phyloP scores from a whole-genome alignment of 2,888 invertebrate species.

The Argynnis bischoffii region DNA sequence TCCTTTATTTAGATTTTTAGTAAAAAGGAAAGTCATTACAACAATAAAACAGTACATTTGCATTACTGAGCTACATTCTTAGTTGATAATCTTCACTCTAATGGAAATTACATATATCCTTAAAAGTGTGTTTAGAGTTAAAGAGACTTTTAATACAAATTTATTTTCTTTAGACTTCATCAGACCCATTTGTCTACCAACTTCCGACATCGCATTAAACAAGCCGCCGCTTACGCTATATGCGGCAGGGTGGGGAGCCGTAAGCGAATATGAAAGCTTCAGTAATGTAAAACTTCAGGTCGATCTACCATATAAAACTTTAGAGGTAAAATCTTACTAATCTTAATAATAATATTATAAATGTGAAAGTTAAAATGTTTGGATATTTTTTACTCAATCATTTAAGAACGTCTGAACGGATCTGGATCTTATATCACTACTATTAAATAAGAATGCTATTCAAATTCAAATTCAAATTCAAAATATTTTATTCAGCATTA shows the following conservation, averaged over 20 bases:
- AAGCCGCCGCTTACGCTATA: conserved; percentile 28
- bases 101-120: neutral
- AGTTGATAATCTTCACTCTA: too few relatives aligned
- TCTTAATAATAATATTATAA: neutral
- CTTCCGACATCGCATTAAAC: conserved; percentile 31
- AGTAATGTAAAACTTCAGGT: conserved; percentile 55
- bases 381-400: too few relatives aligned
- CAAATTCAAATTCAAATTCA: too few relatives aligned
- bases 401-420: too few relatives aligned
- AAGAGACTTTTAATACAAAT: neutral
- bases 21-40: too few relatives aligned
- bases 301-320: conserved; percentile 45
- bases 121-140: neutral
- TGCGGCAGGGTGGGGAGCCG: conserved; percentile 54
- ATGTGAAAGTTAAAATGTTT: too few relatives aligned
- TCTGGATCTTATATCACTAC: too few relatives aligned
- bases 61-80: too few relatives aligned
- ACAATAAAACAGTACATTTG: too few relatives aligned
- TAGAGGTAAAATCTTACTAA: conserved; percentile 40
- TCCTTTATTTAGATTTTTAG: too few relatives aligned
- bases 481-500: too few relatives aligned
- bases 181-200: conserved; percentile 49
- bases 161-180: conserved; percentile 51
- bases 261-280: conserved; percentile 52
- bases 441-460: too few relatives aligned